phyloP scores from a whole-genome alignment of 2,113 vertebrate species.

The Microcebus tavaratra region DNA sequence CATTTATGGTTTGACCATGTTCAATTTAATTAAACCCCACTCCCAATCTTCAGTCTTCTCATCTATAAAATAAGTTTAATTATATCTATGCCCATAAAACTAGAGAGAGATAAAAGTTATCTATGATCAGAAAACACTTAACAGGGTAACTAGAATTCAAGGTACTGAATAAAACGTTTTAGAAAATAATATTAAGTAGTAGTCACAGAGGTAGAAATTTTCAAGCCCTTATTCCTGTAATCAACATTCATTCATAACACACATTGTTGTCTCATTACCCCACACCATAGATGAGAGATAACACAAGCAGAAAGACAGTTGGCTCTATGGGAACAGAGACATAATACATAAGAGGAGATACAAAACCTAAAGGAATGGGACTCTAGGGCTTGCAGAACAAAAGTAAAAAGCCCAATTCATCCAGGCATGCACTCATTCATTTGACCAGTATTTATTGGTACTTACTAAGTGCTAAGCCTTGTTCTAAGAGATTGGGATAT shows the following conservation, averaged over 20 bases:
- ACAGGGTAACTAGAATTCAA: neutral
- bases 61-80: neutral
- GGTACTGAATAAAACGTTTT: neutral
- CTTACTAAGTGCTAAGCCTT: neutral
- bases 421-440: neutral
- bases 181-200: neutral
- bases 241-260: neutral
- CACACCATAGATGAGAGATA: neutral
- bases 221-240: neutral
- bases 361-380: neutral
- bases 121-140: neutral
- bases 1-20: neutral
- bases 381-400: neutral
- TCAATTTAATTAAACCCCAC: neutral
- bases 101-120: neutral
- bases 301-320: neutral
- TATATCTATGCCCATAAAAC: neutral
- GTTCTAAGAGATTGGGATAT: neutral
- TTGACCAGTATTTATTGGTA: neutral
- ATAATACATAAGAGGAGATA: neutral
- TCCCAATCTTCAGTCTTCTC: neutral
- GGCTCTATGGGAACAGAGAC: neutral
- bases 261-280: neutral
- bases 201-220: neutral
- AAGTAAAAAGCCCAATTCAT: neutral